Conservation (phyloP, 1,140 invertebrate genomes). For the Formica selysi region DNA sequence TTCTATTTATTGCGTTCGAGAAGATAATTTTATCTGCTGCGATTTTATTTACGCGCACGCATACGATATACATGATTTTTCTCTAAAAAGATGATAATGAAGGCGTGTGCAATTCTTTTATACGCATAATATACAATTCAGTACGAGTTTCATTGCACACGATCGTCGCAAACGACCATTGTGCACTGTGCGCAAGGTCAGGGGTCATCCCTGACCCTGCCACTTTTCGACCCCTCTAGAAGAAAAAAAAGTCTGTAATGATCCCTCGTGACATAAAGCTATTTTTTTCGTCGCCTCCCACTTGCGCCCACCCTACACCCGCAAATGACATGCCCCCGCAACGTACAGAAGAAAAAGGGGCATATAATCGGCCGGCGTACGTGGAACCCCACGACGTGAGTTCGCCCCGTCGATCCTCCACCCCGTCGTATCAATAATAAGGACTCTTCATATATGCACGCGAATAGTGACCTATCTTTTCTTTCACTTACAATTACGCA, state of each 20-base stretch:
- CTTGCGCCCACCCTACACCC: slow-evolving; percentile 36
- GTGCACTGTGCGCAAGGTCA: slow-evolving; percentile 69
- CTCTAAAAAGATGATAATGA: not conserved
- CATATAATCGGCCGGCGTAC: slow-evolving; percentile 68
- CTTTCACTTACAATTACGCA: not conserved
- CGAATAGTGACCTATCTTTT: slow-evolving; percentile 25
- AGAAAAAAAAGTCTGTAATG: slow-evolving; percentile 69
- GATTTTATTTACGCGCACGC: too few relatives aligned
- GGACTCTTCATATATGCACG: slow-evolving; percentile 14
- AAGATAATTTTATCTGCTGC: not conserved
- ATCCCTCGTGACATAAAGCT: slow-evolving; percentile 75
- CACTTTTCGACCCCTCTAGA: slow-evolving; percentile 59
- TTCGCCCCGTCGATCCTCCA: slow-evolving; percentile 1
- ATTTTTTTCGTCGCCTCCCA: slow-evolving; percentile 73
- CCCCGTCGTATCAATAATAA: slow-evolving; percentile 49
- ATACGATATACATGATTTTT: not conserved
- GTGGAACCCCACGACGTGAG: slow-evolving; percentile 8
- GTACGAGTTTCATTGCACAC: slow-evolving; percentile 26
- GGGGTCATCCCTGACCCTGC: slow-evolving; percentile 75
- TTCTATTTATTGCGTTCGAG: not conserved
- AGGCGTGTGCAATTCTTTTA: slow-evolving; percentile 46
- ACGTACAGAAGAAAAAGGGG: slow-evolving; percentile 46
- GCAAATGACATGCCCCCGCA: slow-evolving; percentile 60
- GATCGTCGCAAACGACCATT: slow-evolving; percentile 55
- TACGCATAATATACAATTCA: slow-evolving; percentile 45